Evolutionary conservation across 2,888 invertebrate species (phyloP), one percentile per base, ranked within the genome.

Genomic region (Scaptomyza parva): DNA sequence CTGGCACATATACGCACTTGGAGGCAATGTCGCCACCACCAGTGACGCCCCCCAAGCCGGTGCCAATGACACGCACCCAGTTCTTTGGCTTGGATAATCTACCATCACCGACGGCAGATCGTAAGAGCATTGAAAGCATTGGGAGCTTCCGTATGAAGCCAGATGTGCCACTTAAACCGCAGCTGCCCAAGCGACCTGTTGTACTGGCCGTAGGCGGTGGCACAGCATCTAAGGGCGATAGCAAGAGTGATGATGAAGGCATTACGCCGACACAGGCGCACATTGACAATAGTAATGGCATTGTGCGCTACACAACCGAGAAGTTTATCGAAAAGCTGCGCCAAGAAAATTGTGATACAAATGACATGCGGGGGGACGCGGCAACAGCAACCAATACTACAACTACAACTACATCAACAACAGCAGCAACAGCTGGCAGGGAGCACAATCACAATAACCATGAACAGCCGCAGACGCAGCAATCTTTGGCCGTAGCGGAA

Each of bases 101-200:
- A 60, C 90, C 90, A 2, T 90, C 90, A 24, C 90, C 90, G 1
- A 86, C 84, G 14, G 87, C 89, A 2, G 90, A 90, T 74, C 90
- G 90, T 18, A 88, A 86, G 58, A 90, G 90, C 33, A 85, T 76
- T 1, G 90, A 90, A 3, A 90, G 90, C 61, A 76, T 89, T 26
- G 80, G 79, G 30, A 88, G 90, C 53, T 74, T 90, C 17, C 79
- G 81, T 24, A 63, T 89, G 1, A 90, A 90, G 64, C 88, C 90
- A 12, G 92, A 92, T 63, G 83, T 92, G 26, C 91, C 92, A 28
- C 92, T 93, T 89, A 97, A 97, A 91, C 97, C 97, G 6, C 95
- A 95, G 51, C 94, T 97, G 75, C 97, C 97, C 50, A 96, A 96
- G 90, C 93, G 97, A 58, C 96, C 96, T 4, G 63, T 76, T 37